Conservation (phyloP, 2,888 invertebrate species). For the Atherix ibis region DNA sequence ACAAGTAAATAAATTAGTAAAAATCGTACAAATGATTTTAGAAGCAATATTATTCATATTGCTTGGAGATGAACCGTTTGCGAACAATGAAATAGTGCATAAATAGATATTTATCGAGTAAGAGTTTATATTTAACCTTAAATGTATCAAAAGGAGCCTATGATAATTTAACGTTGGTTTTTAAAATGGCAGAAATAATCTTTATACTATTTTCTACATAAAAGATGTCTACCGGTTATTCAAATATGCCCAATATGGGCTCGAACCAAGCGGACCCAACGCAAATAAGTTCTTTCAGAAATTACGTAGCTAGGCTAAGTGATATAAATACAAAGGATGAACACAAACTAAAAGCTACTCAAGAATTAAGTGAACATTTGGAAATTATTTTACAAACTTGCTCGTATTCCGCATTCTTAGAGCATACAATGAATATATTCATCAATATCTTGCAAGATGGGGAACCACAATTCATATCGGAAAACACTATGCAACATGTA, state of each 20-base stretch:
- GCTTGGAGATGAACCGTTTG: too few species aligned
- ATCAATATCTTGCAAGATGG: constrained; percentile 85
- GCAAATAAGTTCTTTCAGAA: constrained; percentile 70
- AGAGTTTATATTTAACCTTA: too few species aligned
- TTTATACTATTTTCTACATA: too few species aligned
- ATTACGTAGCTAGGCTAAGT: constrained; percentile 76
- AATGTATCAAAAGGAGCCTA: too few species aligned
- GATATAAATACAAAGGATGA: constrained; percentile 84
- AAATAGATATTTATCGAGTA: too few species aligned
- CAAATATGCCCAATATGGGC: constrained; percentile 8
- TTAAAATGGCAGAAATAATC: too few species aligned
- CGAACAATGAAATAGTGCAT: too few species aligned
- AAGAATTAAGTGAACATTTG: constrained; percentile 92
- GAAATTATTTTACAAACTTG: constrained; percentile 87
- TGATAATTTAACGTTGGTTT: too few species aligned
- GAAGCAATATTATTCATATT: too few species aligned
- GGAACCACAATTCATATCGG: constrained; percentile 89
- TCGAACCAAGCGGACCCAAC: constrained; percentile 17
- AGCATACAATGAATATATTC: constrained; percentile 80
- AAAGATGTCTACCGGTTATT: constrained; percentile 8
- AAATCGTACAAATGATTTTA: too few species aligned
- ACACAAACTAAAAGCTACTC: constrained; percentile 83
- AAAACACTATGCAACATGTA: constrained; percentile 84
- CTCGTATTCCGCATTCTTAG: constrained; percentile 76
- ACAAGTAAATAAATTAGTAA: too few species aligned